Conservation (phyloP, 2,797 vertebrate species). For the Coregonus suidteri region DNA sequence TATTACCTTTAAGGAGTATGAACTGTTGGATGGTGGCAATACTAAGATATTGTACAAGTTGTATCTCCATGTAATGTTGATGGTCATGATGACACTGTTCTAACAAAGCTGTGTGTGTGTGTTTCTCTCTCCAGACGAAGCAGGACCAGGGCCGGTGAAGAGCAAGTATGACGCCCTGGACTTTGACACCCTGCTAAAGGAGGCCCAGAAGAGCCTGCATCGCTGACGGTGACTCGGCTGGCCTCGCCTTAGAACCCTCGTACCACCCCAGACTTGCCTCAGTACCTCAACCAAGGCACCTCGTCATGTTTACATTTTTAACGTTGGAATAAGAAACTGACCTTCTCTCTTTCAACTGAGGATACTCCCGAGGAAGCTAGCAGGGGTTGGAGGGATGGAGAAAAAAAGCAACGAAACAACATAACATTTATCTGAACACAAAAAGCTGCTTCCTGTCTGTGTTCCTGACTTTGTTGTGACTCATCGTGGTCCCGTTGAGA, state of each 20-base stretch:
- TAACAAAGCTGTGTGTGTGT: conserved; percentile 1
- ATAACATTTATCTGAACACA: conserved; percentile 73
- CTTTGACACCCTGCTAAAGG: conserved; percentile 98
- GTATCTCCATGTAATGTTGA: background rate
- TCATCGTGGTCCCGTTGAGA: conserved; percentile 36
- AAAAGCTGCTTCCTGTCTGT: conserved; percentile 72
- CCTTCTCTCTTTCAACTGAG: conserved; percentile 69
- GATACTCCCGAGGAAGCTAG: conserved; percentile 64
- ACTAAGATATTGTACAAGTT: background rate
- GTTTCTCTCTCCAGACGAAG: conserved; percentile 74
- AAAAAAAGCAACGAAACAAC: conserved; percentile 48
- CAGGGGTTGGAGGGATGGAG: conserved; percentile 48
- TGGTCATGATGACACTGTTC: background rate
- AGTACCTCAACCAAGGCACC: conserved; percentile 97
- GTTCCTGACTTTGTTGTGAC: conserved; percentile 55
- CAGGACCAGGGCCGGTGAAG: conserved; percentile 84
- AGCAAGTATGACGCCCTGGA: conserved; percentile 98
- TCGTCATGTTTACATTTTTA: conserved; percentile 99
- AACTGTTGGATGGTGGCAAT: background rate
- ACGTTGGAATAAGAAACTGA: conserved; percentile 81
- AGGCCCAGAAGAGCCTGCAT: conserved; percentile 97
- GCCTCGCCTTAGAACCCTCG: conserved; percentile 65
- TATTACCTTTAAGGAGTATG: background rate
- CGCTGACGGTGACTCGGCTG: conserved; percentile 77
- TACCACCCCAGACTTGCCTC: conserved; percentile 79